phyloP scores from a whole-genome alignment of 2,888 invertebrate genomes.

The Drosophila hamatofila region DNA sequence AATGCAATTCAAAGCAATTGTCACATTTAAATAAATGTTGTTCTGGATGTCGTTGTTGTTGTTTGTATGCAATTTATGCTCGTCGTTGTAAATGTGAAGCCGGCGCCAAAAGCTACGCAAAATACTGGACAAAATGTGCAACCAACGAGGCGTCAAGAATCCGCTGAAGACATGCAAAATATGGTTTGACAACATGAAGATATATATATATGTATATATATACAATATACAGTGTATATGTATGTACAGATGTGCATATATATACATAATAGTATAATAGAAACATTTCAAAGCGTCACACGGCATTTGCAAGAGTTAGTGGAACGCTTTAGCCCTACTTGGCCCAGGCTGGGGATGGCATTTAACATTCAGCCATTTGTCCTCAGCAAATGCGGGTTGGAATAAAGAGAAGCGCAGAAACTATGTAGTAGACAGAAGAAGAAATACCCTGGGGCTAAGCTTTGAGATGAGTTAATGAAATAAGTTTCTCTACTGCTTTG shows the following conservation, averaged over 20 bases:
- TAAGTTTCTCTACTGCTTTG: neutral
- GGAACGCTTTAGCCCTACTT: constrained; percentile 34
- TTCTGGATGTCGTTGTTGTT: constrained; percentile 15
- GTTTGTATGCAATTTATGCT: constrained; percentile 30
- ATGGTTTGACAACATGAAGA: constrained; percentile 33
- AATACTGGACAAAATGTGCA: constrained; percentile 67
- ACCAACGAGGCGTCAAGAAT: constrained; percentile 63
- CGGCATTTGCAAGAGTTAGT: constrained; percentile 68
- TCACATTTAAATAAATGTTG: constrained; percentile 60
- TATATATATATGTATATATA: constrained; percentile 13
- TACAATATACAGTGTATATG: constrained; percentile 1
- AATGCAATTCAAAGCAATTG: constrained; percentile 48
- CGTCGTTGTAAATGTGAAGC: constrained; percentile 34
- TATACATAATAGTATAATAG: constrained; percentile 36
- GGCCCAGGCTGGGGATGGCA: constrained; percentile 42
- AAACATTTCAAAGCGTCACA: constrained; percentile 71
- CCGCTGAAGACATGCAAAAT: constrained; percentile 61
- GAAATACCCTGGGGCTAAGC: neutral
- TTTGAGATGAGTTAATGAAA: neutral
- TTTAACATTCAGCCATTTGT: constrained; percentile 59
- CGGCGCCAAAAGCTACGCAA: constrained; percentile 12
- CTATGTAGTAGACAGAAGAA: neutral
- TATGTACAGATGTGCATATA: constrained; percentile 3
- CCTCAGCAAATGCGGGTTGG: constrained; percentile 57
- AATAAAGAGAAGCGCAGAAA: constrained; percentile 10